A percentile compares a stretch with the other conserved stretches of the same genome.
These are phyloP conservation scores for Leptogaster cylindrica DNA, from an alignment of 2,888 invertebrate species.

Conservation along the genomic window DNA sequence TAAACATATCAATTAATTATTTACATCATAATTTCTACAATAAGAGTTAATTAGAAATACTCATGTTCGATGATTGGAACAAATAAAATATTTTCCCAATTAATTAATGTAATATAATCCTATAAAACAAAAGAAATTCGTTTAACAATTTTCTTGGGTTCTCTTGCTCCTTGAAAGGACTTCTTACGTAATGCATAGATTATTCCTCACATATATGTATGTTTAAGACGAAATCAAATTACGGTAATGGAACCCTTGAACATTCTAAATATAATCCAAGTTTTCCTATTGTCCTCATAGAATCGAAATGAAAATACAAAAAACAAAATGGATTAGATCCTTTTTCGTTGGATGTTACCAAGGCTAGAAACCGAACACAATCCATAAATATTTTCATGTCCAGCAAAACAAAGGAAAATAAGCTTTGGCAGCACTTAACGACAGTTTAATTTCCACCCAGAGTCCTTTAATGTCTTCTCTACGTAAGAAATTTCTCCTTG, in stretches of 20 bases:
- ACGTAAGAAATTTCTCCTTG: constrained; percentile 24
- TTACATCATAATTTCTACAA: no score
- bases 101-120: no score
- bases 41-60: no score
- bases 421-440: constrained; percentile 27
- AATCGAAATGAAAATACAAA: background rate
- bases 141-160: no score
- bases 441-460: constrained; percentile 34
- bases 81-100: no score
- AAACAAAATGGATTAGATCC: constrained; percentile 11
- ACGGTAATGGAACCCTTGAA: constrained; percentile 31
- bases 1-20: no score
- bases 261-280: background rate
- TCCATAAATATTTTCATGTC: background rate
- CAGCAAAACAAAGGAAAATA: constrained; percentile 8
- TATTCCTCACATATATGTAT: constrained; percentile 21
- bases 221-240: constrained; percentile 26
- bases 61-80: no score
- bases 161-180: background rate
- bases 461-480: constrained; percentile 2
- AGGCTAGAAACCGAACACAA: background rate
- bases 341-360: no score
- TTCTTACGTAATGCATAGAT: constrained; percentile 6
- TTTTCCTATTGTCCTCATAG: background rate
- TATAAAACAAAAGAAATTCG: no score